Evolutionary conservation across 2,888 invertebrate genomes (phyloP).

Genomic region (Limnephilus lunatus): DNA sequence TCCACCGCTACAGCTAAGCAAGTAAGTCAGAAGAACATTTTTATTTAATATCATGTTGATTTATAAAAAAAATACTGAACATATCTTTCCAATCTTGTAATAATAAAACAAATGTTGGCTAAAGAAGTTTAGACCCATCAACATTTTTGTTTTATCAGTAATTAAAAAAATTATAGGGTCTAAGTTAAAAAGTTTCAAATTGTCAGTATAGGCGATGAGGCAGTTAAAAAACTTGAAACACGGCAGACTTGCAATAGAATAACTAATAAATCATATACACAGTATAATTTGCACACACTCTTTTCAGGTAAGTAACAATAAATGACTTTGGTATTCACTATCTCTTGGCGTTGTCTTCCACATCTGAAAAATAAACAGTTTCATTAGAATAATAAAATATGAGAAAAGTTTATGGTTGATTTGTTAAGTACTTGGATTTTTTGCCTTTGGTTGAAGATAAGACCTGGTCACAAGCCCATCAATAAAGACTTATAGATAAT

Average conservation of each 20-base stretch:
- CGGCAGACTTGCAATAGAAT: conserved; percentile 16
- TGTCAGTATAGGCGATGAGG: background rate
- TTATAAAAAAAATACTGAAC: no score
- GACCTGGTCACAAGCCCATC: background rate
- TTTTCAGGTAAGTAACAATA: conserved; percentile 7
- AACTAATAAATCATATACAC: conserved; percentile 26
- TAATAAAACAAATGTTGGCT: background rate
- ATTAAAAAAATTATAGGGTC: background rate
- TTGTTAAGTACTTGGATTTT: background rate
- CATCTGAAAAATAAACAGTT: conserved; percentile 71
- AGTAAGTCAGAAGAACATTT: no score
- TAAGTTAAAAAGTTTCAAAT: background rate
- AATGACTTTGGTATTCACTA: conserved; percentile 42
- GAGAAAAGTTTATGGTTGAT: background rate
- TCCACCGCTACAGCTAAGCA: background rate
- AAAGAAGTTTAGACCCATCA: background rate
- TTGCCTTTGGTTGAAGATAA: background rate
- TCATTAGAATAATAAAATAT: conserved; percentile 34
- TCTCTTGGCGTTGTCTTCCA: conserved; percentile 70
- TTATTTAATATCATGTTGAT: no score
- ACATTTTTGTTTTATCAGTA: background rate
- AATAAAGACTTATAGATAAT: no score
- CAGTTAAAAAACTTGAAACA: background rate
- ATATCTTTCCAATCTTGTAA: background rate
- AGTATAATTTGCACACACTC: conserved; percentile 22